Percentiles rank a stretch among this genome's conserved stretches.
Conservation (phyloP, 64 coral and sea anemone species). For the Exaiptasia diaphana region DNA sequence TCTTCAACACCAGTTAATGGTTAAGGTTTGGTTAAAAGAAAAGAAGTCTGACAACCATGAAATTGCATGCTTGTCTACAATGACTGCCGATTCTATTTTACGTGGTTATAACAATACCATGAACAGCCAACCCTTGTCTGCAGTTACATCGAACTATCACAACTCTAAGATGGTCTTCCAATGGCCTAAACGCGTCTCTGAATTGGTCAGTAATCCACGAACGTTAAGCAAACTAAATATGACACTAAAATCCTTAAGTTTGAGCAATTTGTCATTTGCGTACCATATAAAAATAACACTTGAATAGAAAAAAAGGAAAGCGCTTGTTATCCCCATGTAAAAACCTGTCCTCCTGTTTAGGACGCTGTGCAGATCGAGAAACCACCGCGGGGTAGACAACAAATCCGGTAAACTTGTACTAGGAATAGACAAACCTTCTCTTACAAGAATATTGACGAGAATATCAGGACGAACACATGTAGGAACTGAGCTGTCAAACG, state of each 20-base stretch:
- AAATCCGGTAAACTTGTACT: not conserved
- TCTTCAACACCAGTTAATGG: not conserved
- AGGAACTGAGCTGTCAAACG: conserved; percentile 4
- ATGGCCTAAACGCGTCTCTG: not conserved
- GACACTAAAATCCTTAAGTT: not conserved
- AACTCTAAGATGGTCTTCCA: too few relatives aligned
- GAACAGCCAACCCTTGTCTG: too few relatives aligned
- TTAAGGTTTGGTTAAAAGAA: conserved; percentile 13
- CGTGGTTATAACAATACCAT: too few relatives aligned
- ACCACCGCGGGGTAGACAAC: not conserved
- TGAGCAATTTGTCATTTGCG: not conserved
- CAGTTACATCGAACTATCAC: too few relatives aligned
- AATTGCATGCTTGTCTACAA: conserved; percentile 22
- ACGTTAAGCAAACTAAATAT: not conserved
- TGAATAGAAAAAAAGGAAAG: not conserved
- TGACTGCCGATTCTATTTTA: not conserved
- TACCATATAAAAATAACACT: not conserved
- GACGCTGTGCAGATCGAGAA: not conserved
- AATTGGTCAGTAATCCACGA: not conserved
- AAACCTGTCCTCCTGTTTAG: not conserved
- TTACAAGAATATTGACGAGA: not conserved
- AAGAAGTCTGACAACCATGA: not conserved
- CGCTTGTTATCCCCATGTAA: not conserved
- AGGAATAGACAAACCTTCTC: not conserved
- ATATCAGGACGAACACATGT: not conserved